These are phyloP conservation scores for Tinamus guttatus DNA, from an alignment of 2,113 vertebrate genomes.

Conservation along the genomic window DNA sequence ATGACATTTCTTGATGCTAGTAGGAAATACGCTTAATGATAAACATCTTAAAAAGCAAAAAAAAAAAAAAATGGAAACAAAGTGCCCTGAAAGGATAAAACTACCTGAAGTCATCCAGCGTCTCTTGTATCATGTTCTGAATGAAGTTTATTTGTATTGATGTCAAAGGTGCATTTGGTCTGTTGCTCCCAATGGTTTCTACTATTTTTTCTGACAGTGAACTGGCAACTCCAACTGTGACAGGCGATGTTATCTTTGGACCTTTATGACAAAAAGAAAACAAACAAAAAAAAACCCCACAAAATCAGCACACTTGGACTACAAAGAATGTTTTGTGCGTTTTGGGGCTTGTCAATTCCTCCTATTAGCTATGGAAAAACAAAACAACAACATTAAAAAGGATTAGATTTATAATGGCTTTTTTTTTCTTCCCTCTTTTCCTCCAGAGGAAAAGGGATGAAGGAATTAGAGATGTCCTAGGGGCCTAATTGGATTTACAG, in stretches of 20 bases:
- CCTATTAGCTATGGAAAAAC: background rate
- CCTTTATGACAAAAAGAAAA: slow-evolving; percentile 51
- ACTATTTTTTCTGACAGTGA: slow-evolving; percentile 87
- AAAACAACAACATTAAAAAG: no score
- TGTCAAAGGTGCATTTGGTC: slow-evolving; percentile 85
- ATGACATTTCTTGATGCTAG: background rate
- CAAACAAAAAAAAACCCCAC: background rate
- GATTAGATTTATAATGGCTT: background rate
- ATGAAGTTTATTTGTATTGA: slow-evolving; percentile 94
- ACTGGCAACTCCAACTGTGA: slow-evolving; percentile 79
- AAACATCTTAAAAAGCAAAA: background rate
- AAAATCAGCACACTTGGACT: background rate
- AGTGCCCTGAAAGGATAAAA: background rate
- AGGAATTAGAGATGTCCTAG: background rate
- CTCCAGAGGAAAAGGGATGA: background rate
- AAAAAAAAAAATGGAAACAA: background rate
- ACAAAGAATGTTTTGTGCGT: background rate
- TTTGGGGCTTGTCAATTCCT: background rate
- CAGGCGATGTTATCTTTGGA: slow-evolving; percentile 72
- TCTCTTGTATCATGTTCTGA: slow-evolving; percentile 96
- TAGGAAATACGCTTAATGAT: background rate
- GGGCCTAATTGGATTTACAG: background rate
- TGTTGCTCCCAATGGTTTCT: slow-evolving; percentile 82
- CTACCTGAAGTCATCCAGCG: slow-evolving; percentile 94
- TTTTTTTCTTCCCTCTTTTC: background rate